Evolutionary conservation across 2,797 vertebrate species (phyloP), one percentile per base, ranked within the genome.

Genomic region (Eulemur rubriventer): DNA sequence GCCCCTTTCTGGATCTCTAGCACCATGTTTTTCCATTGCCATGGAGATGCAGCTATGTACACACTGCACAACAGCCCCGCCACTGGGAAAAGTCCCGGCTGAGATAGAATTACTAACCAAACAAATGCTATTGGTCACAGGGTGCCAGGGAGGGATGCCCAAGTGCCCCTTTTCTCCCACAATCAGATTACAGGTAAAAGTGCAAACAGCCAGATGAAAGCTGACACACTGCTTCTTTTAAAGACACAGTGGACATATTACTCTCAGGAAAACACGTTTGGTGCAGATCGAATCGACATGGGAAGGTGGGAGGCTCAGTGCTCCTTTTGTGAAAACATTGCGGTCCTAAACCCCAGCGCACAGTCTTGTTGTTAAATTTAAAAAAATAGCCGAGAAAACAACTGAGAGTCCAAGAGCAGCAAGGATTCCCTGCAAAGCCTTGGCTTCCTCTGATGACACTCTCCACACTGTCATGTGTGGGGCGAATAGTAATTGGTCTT

Each of bases 111-210:
- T 98, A 96, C 92, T 87, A 88, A 91, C 90, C 83, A 94, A 98
- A 98, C 97, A 97, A 90, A 94, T 11, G 43, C 20, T 86, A 91
- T 11, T 73, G 92, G 96, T 78, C 82, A 33, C 69, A 84, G 13
- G 46, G 81, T 81, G 95, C 69, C 70, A 85, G 76, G 75, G 67
- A 59, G 95, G 83, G 86, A 26, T 33, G 16, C 3, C 22, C 0
- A 0, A 4, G 61, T 82, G 30, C 89, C 73, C 75, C 86, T 28
- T 69, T 76, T 43, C 95, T 97, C 55, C 92, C 81, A 65, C 89
- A 35, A 48, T 95, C 98, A 87, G 97, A 98, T 98, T 98, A 98
- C 98, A 99, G 99, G 98, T 98, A 95, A 96, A 98, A 98, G 96
- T 79, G 92, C 97, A 97, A 87, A 96, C 0, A 0, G 92, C 61